Base-by-base conservation (phyloP, 2,888 invertebrate species). In the Leuctra nigra region DNA sequence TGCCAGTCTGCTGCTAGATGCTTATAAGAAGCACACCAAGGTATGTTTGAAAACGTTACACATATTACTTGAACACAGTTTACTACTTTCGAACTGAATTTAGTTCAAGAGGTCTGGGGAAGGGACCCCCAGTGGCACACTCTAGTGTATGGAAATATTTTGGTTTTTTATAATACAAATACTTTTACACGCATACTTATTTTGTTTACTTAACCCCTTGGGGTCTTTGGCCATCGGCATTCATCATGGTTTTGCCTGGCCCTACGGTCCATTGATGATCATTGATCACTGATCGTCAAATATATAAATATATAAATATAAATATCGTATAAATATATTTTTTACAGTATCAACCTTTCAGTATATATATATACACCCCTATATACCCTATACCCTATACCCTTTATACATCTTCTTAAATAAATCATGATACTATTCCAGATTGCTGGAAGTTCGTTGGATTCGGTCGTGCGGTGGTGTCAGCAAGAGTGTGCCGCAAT, bases 401-500 rank as follows among this genome's bases (percentile, higher is more conserved):
- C n/a, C n/a, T n/a, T n/a, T n/a, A n/a, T n/a, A n/a, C n/a, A n/a
- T n/a, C n/a, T n/a, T n/a, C n/a, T n/a, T n/a, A n/a, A n/a, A n/a
- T n/a, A 16, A 16, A 14, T 25, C 47, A 22, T n/a, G 13, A 1
- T 50, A 54, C 55, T 24, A 9, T 11, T 25, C 18, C 80, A 9
- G 82, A 77, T 63, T 71, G 73, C 57, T 84, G 83, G 53, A 4
- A 54, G 57, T 66, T 70, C 81, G 9, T 72, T 84, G 4, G 87
- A 87, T 63, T 70, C 82, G 35, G 86, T 85, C 48, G 75, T 83
- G 62, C 87, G 84, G 68, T 83, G 83, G 64, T 86, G 87, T 65
- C 80, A 83, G 61, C 81, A 81, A 64, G 74, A 82, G 61, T 22
- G 35, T 53, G 56, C 57, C 46, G 20, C 50, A 11, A 16, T 50